Evolutionary conservation across 1,140 invertebrate species (phyloP).

Genomic region (Leptinotarsa lineolata): DNA sequence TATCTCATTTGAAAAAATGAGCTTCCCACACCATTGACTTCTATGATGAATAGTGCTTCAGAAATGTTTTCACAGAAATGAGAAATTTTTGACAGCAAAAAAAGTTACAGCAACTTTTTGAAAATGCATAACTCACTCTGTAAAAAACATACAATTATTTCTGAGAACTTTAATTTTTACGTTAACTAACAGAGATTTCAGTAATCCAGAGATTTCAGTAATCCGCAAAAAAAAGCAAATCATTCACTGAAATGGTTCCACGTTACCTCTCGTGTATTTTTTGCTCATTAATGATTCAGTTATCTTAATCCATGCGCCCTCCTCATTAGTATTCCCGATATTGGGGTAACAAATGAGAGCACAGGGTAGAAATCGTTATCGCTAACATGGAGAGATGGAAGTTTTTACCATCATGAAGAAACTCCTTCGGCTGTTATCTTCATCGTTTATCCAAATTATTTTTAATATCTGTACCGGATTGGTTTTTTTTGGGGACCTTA

Average conservation of each 20-base stretch:
- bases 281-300: slow-evolving; percentile 3
- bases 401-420: background rate
- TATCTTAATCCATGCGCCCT: background rate
- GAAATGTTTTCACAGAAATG: too few relatives aligned
- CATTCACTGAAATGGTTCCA: background rate
- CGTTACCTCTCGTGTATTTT: background rate
- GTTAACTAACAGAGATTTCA: too few relatives aligned
- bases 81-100: too few relatives aligned
- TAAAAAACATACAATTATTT: too few relatives aligned
- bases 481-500: background rate
- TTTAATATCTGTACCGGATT: background rate
- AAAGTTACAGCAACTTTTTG: too few relatives aligned
- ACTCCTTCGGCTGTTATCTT: background rate
- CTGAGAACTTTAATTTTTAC: too few relatives aligned
- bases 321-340: slow-evolving; percentile 5
- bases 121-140: too few relatives aligned
- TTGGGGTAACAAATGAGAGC: background rate
- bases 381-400: background rate
- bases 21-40: too few relatives aligned
- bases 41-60: too few relatives aligned
- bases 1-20: too few relatives aligned
- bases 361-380: background rate
- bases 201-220: too few relatives aligned
- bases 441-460: background rate
- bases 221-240: background rate